Evolutionary conservation across 1,140 invertebrate genomes (phyloP).

Genomic region (Wiebesia pumilae): DNA sequence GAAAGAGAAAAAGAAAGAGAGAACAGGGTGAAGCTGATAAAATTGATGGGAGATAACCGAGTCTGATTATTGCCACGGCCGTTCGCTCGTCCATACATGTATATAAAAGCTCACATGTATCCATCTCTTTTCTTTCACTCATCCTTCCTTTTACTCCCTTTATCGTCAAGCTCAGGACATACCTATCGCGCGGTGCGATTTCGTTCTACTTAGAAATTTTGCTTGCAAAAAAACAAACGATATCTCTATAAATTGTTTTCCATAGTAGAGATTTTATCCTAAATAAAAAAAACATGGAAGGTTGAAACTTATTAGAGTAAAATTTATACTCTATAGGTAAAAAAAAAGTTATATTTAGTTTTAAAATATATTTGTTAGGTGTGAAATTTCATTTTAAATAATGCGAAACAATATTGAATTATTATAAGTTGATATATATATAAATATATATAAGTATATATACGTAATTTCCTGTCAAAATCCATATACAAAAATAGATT

Average conservation of each 20-base stretch:
- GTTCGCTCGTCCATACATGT: neutral
- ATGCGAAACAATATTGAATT: neutral
- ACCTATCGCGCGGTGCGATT: neutral
- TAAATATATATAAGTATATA: neutral
- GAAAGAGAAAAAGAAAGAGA: neutral
- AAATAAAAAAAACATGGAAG: neutral
- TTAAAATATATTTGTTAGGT: neutral
- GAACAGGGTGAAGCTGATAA: slow-evolving; percentile 2
- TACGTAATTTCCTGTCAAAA: neutral
- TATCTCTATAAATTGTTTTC: neutral
- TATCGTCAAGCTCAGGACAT: neutral
- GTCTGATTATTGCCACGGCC: slow-evolving; percentile 12
- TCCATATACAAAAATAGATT: no score
- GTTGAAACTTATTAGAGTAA: neutral
- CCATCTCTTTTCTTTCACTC: neutral
- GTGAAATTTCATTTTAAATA: neutral
- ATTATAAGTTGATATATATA: neutral
- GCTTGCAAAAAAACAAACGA: neutral
- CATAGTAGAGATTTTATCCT: neutral
- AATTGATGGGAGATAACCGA: slow-evolving; percentile 12
- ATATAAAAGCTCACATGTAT: neutral
- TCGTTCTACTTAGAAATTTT: slow-evolving; percentile 10
- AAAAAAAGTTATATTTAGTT: neutral
- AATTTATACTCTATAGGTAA: neutral
- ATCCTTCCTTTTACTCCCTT: neutral